Conservation (phyloP, 1,140 invertebrate genomes). For the Microplitis demolitor region DNA sequence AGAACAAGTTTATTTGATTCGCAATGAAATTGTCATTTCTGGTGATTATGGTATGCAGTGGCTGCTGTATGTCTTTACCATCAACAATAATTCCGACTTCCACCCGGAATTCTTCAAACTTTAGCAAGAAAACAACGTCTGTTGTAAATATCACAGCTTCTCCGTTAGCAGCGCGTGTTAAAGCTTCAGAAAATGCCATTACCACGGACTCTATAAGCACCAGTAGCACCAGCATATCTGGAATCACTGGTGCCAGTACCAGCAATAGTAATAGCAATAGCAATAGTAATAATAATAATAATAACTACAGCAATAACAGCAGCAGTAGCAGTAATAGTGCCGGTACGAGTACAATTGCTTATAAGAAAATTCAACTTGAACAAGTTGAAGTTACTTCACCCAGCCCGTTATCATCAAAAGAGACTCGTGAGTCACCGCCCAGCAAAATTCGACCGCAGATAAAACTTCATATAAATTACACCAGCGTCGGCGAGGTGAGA, state of each 20-base stretch:
- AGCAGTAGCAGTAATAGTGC: constrained; percentile 3
- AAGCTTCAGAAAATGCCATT: constrained; percentile 39
- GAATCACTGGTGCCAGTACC: constrained; percentile 41
- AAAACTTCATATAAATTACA: constrained; percentile 62
- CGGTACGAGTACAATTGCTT: not conserved
- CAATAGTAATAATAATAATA: constrained; percentile 8
- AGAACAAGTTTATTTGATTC: not conserved
- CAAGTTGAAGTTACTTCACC: constrained; percentile 19
- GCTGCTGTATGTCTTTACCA: constrained; percentile 8
- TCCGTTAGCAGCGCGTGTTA: constrained; percentile 29
- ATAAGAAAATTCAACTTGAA: constrained; percentile 20
- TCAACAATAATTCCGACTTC: not conserved
- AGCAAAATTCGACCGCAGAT: constrained; percentile 63
- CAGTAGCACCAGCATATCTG: constrained; percentile 43
- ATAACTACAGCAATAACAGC: not conserved
- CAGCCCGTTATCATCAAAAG: constrained; percentile 53
- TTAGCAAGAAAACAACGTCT: not conserved
- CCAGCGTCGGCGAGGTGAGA: constrained; percentile 64
- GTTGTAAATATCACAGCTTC: constrained; percentile 3
- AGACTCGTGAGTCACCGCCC: constrained; percentile 58
- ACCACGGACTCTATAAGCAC: constrained; percentile 40
- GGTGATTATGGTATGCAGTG: constrained; percentile 15
- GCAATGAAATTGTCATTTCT: constrained; percentile 17
- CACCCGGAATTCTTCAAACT: not conserved
- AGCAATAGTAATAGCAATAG: not conserved